Evolutionary conservation across 2,888 invertebrate species (phyloP).

Genomic region (Dorcus parallelipipedus): DNA sequence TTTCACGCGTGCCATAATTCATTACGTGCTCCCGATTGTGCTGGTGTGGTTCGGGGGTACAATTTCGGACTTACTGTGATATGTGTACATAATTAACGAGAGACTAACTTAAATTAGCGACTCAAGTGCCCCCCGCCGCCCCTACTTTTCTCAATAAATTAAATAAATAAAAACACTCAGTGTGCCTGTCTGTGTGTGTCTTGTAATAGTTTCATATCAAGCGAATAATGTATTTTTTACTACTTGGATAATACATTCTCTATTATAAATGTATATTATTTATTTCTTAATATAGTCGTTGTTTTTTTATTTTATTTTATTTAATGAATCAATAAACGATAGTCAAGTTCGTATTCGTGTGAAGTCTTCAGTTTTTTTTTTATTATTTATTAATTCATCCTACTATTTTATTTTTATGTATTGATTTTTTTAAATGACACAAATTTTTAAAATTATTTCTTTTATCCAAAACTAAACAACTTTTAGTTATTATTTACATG

Average conservation of each 20-base stretch:
- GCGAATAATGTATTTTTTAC: slow-evolving; percentile 19
- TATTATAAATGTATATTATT: slow-evolving; percentile 22
- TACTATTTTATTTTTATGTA: too few relatives aligned
- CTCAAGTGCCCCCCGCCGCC: slow-evolving; percentile 15
- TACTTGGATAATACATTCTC: slow-evolving; percentile 17
- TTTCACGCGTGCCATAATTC: slow-evolving; percentile 62
- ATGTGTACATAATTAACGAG: slow-evolving; percentile 29
- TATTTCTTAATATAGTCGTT: slow-evolving; percentile 16
- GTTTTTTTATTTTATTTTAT: background rate
- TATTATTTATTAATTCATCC: background rate
- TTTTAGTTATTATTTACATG: too few relatives aligned
- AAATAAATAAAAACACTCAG: slow-evolving; percentile 16
- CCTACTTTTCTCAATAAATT: background rate
- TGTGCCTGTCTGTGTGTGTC: slow-evolving; percentile 22
- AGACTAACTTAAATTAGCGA: slow-evolving; percentile 1
- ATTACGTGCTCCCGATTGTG: slow-evolving; percentile 77
- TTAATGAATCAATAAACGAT: background rate
- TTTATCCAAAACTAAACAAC: too few relatives aligned
- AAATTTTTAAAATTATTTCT: too few relatives aligned
- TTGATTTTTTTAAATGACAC: too few relatives aligned
- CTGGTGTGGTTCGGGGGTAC: slow-evolving; percentile 84
- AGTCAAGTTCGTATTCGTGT: too few relatives aligned
- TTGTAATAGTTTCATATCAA: slow-evolving; percentile 20
- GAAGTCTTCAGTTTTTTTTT: too few relatives aligned
- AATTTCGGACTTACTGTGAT: slow-evolving; percentile 80